Evolutionary conservation across 2,797 vertebrate species (phyloP), one percentile per base, ranked within the genome.

Genomic region (Phataginus tricuspis): DNA sequence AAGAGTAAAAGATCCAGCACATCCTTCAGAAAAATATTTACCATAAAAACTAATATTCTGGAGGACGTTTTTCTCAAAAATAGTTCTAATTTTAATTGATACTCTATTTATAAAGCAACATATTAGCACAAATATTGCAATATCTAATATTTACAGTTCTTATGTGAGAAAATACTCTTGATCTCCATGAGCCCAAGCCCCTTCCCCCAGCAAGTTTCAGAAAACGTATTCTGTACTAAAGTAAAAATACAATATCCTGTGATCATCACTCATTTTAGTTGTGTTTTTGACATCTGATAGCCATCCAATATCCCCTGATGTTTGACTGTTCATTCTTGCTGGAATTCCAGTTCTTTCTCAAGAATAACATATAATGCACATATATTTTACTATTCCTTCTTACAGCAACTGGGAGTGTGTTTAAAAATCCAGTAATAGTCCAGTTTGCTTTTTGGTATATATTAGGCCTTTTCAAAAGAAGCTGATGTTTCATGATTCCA

Each of bases 51-150:
- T 80, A 78, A 66, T 23, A 83, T 74, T 86, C 39, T 63, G 84
- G 15, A 57, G 77, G 80, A n/a, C 42, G 6, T 85, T 71, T 72
- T 66, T 64, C 49, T 78, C 64, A 77, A 12, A 29, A 84, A 71
- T 90, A 25, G 92, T 83, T 75, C 61, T 80, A 94, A 83, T 71
- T 95, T 92, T 94, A 71, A 90, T 90, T 87, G 53, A 61, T 42
- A 95, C 34, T 72, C 27, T 66, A 75, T 78, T 69, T 72, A 57
- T 68, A 89, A 86, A 82, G 59, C 68, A 77, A 63, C 27, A 61
- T 57, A 79, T 55, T 25, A 74, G 51, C 11, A 69, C 45, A 96
- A 86, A 91, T 59, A 51, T 84, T 29, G 72, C 39, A 27, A 80
- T 59, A 79, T 53, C 16, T 84, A 86, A 91, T 10, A 75, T 16